These are phyloP conservation scores for Eudyptes chrysolophus DNA, from an alignment of 2,113 vertebrate genomes.

Conservation along the genomic window DNA sequence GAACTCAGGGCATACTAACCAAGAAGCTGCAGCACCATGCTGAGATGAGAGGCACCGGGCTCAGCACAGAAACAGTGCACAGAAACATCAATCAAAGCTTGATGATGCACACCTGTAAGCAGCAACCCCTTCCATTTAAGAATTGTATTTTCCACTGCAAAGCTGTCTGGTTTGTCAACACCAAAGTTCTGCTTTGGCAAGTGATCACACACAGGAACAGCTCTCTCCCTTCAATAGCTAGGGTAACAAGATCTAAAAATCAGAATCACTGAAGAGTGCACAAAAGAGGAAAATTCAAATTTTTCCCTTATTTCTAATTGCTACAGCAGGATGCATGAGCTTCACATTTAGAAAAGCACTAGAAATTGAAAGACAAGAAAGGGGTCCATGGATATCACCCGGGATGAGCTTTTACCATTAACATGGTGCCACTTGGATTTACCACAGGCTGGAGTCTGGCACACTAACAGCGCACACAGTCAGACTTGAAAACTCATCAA, in stretches of 20 bases:
- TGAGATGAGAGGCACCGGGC: background rate
- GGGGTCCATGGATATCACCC: accelerated
- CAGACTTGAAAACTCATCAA: background rate
- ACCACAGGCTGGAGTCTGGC: no score
- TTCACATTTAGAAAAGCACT: background rate
- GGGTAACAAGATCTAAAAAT: background rate
- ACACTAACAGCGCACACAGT: accelerated
- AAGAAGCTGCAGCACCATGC: background rate
- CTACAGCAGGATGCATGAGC: accelerated
- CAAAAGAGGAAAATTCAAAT: accelerated
- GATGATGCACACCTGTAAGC: accelerated
- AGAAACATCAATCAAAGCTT: background rate
- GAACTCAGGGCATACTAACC: background rate
- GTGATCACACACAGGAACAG: background rate
- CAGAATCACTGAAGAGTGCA: accelerated
- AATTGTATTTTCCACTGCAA: background rate
- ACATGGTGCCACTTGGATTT: no score
- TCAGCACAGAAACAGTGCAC: background rate
- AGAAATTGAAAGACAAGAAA: accelerated
- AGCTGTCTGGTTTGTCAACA: background rate
- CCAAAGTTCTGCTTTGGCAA: background rate
- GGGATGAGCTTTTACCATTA: background rate
- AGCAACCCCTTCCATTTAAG: background rate
- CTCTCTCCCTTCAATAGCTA: no score
- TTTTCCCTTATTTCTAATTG: background rate